phyloP scores from a whole-genome alignment of 2,888 invertebrate species.

The Synanthedon vespiformis region DNA sequence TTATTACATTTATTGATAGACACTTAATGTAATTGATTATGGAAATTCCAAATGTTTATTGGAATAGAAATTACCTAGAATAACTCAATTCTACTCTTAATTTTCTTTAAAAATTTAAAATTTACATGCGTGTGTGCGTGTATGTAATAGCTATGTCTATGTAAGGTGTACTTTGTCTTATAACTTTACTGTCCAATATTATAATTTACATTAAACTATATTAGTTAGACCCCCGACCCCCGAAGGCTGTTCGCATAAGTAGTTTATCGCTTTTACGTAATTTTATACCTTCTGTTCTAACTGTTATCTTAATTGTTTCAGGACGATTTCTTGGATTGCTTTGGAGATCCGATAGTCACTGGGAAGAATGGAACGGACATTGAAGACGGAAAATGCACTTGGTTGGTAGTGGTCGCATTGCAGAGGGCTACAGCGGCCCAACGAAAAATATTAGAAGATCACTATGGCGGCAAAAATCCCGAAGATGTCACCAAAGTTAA shows the following conservation, averaged over 20 bases:
- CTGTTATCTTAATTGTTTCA: constrained; percentile 29
- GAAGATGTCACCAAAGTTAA: constrained; percentile 78
- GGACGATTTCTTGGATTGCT: constrained; percentile 93
- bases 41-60: no score
- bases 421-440: constrained; percentile 81
- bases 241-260: no score
- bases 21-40: not conserved
- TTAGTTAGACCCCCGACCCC: no score
- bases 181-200: no score
- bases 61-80: no score
- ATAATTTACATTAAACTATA: no score
- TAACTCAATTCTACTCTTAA: no score
- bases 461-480: constrained; percentile 79
- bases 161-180: no score
- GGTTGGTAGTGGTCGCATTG: constrained; percentile 91
- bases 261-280: not conserved
- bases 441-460: constrained; percentile 77
- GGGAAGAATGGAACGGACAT: constrained; percentile 95
- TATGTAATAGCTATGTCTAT: no score
- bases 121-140: no score
- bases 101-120: no score
- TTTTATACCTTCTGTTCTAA: not conserved
- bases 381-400: constrained; percentile 95
- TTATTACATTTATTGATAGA: not conserved
- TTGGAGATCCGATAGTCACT: constrained; percentile 84